Conservation (phyloP, 2,113 vertebrate genomes). For the Cyanocitta stelleri region DNA sequence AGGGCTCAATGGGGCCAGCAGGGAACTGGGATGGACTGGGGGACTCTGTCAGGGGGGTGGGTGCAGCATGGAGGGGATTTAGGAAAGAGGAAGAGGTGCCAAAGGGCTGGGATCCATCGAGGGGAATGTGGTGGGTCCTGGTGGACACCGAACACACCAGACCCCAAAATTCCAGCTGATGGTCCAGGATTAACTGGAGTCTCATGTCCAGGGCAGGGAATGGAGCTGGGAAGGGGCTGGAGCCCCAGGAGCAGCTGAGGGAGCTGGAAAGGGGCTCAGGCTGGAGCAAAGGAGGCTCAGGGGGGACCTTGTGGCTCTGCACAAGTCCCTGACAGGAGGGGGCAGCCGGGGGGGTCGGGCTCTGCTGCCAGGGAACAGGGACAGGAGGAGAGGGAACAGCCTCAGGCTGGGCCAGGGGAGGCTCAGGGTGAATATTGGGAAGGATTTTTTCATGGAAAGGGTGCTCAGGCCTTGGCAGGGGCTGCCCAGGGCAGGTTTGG, state of each 20-base stretch:
- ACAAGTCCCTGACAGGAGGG: too few relatives aligned
- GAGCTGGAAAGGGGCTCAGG: background rate
- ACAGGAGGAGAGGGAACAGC: background rate
- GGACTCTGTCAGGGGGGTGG: background rate
- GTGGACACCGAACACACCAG: background rate
- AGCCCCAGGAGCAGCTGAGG: background rate
- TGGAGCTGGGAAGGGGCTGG: background rate
- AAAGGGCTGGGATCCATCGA: rapidly evolving
- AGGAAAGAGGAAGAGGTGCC: background rate
- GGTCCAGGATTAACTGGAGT: background rate
- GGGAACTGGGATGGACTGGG: background rate
- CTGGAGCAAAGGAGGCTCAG: background rate
- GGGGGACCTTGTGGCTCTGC: too few relatives aligned
- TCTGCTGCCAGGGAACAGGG: background rate
- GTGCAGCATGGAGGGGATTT: background rate
- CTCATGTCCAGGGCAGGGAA: background rate
- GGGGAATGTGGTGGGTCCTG: background rate
- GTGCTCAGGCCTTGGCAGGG: rapidly evolving
- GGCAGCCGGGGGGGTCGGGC: too few relatives aligned
- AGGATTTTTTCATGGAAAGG: background rate
- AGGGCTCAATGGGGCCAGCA: background rate
- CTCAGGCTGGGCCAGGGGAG: background rate
- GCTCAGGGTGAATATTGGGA: rapidly evolving
- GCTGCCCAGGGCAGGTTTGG: background rate
- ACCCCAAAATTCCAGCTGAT: background rate